phyloP scores from a whole-genome alignment of 2,888 invertebrate species.

The Ophraella communa region DNA sequence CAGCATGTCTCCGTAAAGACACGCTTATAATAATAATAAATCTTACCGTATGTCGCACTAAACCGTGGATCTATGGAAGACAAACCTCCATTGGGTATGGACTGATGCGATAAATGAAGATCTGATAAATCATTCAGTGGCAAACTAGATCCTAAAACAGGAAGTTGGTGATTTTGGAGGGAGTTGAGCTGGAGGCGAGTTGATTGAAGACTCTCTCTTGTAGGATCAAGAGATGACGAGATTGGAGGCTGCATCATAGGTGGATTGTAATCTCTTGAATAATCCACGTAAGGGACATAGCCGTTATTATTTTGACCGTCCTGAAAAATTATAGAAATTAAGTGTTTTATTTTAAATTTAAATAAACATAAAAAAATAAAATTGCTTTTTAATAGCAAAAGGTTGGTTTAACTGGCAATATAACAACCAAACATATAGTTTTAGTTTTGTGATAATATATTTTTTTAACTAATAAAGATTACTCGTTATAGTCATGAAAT shows the following conservation, averaged over 20 bases:
- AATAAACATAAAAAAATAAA: no score
- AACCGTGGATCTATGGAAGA: conserved; percentile 79
- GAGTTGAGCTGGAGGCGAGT: conserved; percentile 59
- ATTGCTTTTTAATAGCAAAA: no score
- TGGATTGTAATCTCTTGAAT: conserved; percentile 87
- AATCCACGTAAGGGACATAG: conserved; percentile 88
- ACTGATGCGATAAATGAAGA: conserved; percentile 50
- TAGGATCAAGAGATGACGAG: conserved; percentile 62
- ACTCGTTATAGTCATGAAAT: no score
- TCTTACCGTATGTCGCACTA: conserved; percentile 86
- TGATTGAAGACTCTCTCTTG: conserved; percentile 57
- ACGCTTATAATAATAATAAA: background rate
- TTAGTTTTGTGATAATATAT: no score
- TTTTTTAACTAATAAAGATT: no score
- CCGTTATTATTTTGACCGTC: conserved; percentile 84
- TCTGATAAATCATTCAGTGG: conserved; percentile 57
- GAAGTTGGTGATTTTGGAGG: conserved; percentile 54
- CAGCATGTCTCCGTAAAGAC: no score
- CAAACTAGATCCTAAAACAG: conserved; percentile 50
- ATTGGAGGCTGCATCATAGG: conserved; percentile 70
- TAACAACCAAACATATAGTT: no score
- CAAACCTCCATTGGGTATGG: conserved; percentile 55
- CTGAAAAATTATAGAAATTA: conserved; percentile 59
- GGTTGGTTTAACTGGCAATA: no score
- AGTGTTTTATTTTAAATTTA: no score